Conservation (phyloP, 2,113 vertebrate genomes). For the Paralichthys olivaceus region DNA sequence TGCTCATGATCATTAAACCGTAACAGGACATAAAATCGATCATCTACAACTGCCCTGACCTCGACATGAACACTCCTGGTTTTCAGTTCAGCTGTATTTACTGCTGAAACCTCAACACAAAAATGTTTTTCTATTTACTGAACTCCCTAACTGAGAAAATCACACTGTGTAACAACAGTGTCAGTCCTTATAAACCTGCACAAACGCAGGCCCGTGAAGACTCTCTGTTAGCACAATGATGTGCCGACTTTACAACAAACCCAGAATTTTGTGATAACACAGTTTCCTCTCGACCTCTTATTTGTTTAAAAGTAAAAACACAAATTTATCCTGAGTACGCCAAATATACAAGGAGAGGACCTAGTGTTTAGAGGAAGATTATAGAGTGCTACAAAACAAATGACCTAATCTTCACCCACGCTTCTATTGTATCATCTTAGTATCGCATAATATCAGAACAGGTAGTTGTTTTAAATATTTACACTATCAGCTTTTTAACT, state of each 20-base stretch:
- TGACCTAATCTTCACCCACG: neutral
- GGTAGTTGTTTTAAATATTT: neutral
- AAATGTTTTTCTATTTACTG: neutral
- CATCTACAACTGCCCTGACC: neutral
- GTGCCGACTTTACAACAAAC: neutral
- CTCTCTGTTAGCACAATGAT: neutral
- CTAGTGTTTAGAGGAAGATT: neutral
- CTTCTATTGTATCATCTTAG: neutral
- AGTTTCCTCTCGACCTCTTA: neutral
- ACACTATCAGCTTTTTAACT: neutral
- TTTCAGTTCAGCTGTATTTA: neutral
- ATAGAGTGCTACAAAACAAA: neutral
- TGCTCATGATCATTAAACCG: neutral
- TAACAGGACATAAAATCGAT: neutral
- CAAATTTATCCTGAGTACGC: neutral
- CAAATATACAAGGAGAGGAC: neutral
- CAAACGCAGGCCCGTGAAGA: neutral
- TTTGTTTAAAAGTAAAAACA: neutral
- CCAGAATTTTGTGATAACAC: neutral
- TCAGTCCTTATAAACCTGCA: neutral
- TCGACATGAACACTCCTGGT: neutral
- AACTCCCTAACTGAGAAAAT: neutral
- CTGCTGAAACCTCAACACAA: neutral
- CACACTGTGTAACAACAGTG: neutral
- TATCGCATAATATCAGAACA: neutral